phyloP scores from a whole-genome alignment of 2,113 vertebrate genomes.

The Copsychus sechellarum region DNA sequence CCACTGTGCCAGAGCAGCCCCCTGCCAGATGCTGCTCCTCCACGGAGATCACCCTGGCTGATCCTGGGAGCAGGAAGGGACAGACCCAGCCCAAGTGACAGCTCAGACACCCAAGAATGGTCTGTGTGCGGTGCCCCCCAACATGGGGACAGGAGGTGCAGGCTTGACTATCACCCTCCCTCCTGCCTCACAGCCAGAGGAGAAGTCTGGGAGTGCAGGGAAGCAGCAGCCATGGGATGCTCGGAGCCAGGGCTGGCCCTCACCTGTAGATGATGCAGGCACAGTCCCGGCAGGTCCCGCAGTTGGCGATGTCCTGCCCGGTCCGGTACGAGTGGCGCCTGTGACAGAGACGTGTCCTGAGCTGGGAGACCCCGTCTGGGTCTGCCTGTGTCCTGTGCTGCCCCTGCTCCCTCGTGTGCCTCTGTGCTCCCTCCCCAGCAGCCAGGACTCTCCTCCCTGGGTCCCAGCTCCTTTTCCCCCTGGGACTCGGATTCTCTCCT shows the following conservation, averaged over 20 bases:
- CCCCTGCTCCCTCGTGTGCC: not conserved
- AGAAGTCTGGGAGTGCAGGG: not conserved
- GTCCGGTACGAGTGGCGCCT: slow-evolving; percentile 86
- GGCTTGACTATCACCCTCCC: not conserved
- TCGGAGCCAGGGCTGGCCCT: not conserved
- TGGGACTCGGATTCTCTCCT: not conserved
- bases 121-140: not conserved
- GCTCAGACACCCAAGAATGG: not conserved
- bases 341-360: not conserved
- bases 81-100: not conserved
- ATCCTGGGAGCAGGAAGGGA: not conserved
- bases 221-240: fast-evolving
- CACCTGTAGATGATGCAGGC: slow-evolving; percentile 91
- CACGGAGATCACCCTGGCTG: not conserved
- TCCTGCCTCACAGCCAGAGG: not conserved
- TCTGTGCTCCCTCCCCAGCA: not conserved
- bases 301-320: slow-evolving; percentile 88
- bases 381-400: not conserved
- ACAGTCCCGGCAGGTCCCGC: slow-evolving; percentile 87
- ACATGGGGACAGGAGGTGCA: not conserved
- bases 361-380: fast-evolving
- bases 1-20: not conserved
- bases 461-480: not conserved
- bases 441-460: not conserved
- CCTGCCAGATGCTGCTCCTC: not conserved